Conservation (phyloP, 2,888 invertebrate species). For the Hypomecis punctinalis region DNA sequence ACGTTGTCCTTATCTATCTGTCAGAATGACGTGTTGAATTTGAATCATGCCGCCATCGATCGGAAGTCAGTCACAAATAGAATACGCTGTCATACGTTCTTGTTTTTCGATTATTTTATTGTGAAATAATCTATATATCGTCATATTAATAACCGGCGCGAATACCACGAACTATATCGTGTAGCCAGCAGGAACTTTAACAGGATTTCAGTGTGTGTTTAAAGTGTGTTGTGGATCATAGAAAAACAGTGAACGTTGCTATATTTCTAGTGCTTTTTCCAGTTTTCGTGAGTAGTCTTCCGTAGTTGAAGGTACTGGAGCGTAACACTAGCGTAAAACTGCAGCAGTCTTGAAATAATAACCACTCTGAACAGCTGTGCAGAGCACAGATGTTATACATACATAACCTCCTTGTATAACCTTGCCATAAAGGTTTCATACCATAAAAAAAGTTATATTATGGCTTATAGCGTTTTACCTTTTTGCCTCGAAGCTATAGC, state of each 20-base stretch:
- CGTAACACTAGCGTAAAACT: conserved; percentile 58
- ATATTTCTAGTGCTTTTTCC: conserved; percentile 63
- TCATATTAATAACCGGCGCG: conserved; percentile 43
- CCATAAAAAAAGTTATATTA: not conserved
- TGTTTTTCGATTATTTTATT: conserved; percentile 61
- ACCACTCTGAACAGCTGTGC: not conserved
- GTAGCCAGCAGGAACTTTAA: conserved; percentile 43
- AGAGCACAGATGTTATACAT: conserved; percentile 16
- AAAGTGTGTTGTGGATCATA: conserved; percentile 45
- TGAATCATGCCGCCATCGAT: conserved; percentile 53
- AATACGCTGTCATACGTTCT: conserved; percentile 62
- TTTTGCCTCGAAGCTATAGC: conserved; percentile 8
- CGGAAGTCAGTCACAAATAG: conserved; percentile 79
- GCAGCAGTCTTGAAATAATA: conserved; percentile 57
- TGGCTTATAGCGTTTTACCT: conserved; percentile 1
- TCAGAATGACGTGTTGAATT: conserved; percentile 73
- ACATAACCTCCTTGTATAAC: conserved; percentile 41
- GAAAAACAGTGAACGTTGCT: conserved; percentile 57
- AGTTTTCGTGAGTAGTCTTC: conserved; percentile 63
- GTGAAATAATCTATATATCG: conserved; percentile 55
- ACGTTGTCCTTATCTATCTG: conserved; percentile 58
- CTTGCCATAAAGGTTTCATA: conserved; percentile 22
- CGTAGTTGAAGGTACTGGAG: conserved; percentile 69
- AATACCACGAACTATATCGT: conserved; percentile 41
- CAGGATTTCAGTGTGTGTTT: conserved; percentile 54